phyloP scores from a whole-genome alignment of 2,797 vertebrate genomes.

The Schizopygopsis malacanthus region DNA sequence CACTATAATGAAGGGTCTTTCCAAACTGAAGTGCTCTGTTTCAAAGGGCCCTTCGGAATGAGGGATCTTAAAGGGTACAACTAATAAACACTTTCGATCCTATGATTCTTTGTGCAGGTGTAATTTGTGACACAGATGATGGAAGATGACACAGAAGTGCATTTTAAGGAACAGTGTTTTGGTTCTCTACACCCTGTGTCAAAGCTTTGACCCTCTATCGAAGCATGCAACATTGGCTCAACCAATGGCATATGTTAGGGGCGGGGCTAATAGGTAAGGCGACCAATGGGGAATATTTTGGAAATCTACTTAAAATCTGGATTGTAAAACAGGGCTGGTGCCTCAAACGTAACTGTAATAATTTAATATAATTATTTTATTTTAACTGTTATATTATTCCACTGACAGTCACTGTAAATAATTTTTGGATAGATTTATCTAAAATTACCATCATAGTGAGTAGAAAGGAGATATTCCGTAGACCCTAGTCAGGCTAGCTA shows the following conservation, averaged over 20 bases:
- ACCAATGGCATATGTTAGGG: neutral
- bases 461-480: neutral
- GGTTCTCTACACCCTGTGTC: neutral
- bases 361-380: neutral
- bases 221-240: neutral
- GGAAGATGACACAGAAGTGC: neutral
- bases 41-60: neutral
- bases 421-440: neutral
- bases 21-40: neutral
- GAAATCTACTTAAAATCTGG: neutral
- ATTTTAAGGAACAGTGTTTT: neutral
- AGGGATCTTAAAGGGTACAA: neutral
- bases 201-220: neutral
- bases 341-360: neutral
- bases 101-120: neutral
- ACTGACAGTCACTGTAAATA: neutral
- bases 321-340: neutral
- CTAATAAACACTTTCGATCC: neutral
- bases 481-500: neutral
- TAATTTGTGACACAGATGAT: neutral
- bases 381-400: neutral
- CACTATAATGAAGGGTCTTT: neutral
- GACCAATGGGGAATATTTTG: conserved; percentile 3
- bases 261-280: no score
- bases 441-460: neutral